A percentile compares a stretch with the other conserved stretches of the same genome.
phyloP scores from a whole-genome alignment of 2,113 vertebrate genomes.

The Polypterus senegalus region DNA sequence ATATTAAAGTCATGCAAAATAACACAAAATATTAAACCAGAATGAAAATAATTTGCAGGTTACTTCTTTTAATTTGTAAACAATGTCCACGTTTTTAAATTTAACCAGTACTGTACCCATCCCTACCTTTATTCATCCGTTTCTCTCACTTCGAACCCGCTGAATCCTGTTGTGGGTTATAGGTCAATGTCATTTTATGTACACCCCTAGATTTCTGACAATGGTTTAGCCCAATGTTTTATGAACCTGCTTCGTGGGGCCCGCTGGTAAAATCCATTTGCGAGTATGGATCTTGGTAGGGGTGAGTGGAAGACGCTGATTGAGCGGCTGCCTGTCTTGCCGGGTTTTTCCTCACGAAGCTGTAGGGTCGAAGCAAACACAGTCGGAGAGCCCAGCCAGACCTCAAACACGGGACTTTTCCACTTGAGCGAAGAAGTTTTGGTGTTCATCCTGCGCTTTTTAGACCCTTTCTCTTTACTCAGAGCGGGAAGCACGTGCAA shows the following conservation, averaged over 20 bases:
- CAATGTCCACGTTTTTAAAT: too few relatives aligned
- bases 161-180: too few relatives aligned
- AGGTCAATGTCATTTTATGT: too few relatives aligned
- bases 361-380: not conserved
- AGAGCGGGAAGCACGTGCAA: conserved; percentile 29
- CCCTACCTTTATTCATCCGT: too few relatives aligned
- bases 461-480: conserved; percentile 35
- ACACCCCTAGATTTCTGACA: not conserved
- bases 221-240: conserved; percentile 24
- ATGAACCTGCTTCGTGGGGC: conserved; percentile 1
- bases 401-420: conserved; percentile 16
- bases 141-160: too few relatives aligned
- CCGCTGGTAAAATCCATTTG: not conserved
- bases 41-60: too few relatives aligned
- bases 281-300: conserved; percentile 21
- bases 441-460: conserved; percentile 21
- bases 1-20: too few relatives aligned
- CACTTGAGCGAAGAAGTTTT: conserved; percentile 37
- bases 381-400: not conserved
- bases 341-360: not conserved
- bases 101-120: too few relatives aligned
- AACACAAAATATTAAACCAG: too few relatives aligned
- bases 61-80: too few relatives aligned
- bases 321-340: conserved; percentile 21
- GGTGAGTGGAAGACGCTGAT: conserved; percentile 20